phyloP scores from a whole-genome alignment of 2,888 invertebrate species.

The Drosophila buzzatii region DNA sequence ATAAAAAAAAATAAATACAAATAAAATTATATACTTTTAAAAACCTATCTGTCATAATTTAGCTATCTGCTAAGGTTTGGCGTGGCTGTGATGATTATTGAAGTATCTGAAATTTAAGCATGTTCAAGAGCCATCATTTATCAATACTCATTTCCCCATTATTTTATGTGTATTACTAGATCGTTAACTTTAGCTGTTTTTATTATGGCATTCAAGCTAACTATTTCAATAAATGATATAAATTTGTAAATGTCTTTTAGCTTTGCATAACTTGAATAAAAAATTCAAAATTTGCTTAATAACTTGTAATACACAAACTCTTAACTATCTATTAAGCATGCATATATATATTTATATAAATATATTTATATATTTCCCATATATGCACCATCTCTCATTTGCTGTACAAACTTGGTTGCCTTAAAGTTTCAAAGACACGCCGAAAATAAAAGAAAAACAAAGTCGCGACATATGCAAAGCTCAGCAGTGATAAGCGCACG shows the following conservation, averaged over 20 bases:
- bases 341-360: too few relatives aligned
- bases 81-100: too few relatives aligned
- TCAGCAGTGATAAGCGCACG: constrained; percentile 61
- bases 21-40: too few relatives aligned
- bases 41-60: too few relatives aligned
- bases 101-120: too few relatives aligned
- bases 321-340: background rate
- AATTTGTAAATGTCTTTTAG: background rate
- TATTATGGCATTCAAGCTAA: too few relatives aligned
- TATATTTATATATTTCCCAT: background rate
- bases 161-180: too few relatives aligned
- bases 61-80: too few relatives aligned
- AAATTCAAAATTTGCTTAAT: constrained; percentile 27
- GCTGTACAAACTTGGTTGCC: constrained; percentile 6
- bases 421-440: constrained; percentile 10
- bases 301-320: constrained; percentile 18
- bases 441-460: constrained; percentile 45
- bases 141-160: too few relatives aligned
- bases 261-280: constrained; percentile 7
- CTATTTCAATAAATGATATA: background rate
- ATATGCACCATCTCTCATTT: constrained; percentile 5
- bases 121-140: too few relatives aligned
- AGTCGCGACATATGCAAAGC: constrained; percentile 73
- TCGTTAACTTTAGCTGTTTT: too few relatives aligned
- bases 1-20: too few relatives aligned